These are phyloP conservation scores for Phataginus tetradactyla DNA, from an alignment of 2,797 vertebrate species.

Conservation along the genomic window DNA sequence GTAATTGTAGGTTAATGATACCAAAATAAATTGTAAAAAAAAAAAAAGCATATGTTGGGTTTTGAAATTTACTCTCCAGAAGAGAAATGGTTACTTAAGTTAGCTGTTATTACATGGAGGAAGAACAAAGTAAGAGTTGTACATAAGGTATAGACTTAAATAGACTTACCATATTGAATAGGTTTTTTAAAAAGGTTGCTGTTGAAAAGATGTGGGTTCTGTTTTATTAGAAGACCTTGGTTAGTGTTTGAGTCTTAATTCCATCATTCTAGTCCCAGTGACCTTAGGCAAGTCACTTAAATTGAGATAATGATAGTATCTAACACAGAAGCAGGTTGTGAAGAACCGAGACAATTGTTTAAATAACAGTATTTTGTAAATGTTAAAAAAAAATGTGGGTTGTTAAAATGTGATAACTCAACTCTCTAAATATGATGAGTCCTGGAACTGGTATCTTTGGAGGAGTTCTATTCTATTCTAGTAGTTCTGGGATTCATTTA, in stretches of 20 bases:
- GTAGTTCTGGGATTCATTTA: conserved; percentile 8
- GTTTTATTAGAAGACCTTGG: background rate
- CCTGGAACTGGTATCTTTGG: background rate
- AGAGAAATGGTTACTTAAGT: background rate
- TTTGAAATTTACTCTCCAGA: background rate
- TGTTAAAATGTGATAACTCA: conserved; percentile 36
- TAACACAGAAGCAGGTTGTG: background rate
- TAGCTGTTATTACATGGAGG: background rate
- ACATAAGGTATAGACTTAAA: background rate
- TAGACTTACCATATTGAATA: background rate
- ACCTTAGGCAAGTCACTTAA: background rate
- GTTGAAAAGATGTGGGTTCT: background rate
- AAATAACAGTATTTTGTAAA: conserved; percentile 6
- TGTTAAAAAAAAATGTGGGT: background rate
- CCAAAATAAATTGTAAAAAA: too few relatives aligned
- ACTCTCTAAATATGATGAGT: too few relatives aligned
- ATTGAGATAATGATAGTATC: background rate
- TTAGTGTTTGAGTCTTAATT: background rate
- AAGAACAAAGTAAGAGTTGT: background rate
- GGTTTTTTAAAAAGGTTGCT: background rate
- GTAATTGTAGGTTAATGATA: too few relatives aligned
- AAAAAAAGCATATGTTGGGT: background rate
- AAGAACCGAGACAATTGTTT: background rate
- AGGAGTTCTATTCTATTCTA: background rate
- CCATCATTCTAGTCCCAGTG: background rate